phyloP scores from a whole-genome alignment of 2,888 invertebrate genomes.

The Autographa gamma region DNA sequence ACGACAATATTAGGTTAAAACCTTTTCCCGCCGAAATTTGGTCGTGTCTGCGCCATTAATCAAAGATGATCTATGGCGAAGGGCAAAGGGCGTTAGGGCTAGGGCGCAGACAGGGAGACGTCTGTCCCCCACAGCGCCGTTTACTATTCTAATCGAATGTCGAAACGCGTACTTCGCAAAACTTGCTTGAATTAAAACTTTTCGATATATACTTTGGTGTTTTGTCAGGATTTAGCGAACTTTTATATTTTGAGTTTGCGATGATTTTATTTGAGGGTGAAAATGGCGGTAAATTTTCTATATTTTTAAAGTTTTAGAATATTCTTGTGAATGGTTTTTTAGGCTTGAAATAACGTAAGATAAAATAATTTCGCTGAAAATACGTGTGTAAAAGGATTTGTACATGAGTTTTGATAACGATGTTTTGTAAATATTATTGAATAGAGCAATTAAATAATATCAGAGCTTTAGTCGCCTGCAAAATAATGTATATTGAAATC shows the following conservation, averaged over 20 bases:
- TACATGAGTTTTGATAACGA: neutral
- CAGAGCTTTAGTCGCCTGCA: neutral
- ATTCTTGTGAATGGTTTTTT: neutral
- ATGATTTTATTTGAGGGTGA: constrained; percentile 2
- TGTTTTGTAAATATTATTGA: neutral
- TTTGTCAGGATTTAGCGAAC: constrained; percentile 3
- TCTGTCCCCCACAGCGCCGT: constrained; percentile 62
- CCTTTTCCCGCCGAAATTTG: constrained; percentile 40
- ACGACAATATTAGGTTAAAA: constrained; percentile 12
- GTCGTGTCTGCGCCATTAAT: constrained; percentile 36
- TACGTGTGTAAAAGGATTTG: too few relatives aligned
- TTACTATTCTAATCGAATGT: constrained; percentile 71
- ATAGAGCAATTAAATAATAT: neutral
- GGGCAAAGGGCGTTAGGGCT: constrained; percentile 70
- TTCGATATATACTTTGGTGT: constrained; percentile 22
- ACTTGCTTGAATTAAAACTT: constrained; percentile 56
- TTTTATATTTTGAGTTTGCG: constrained; percentile 5
- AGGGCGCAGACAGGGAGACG: constrained; percentile 68
- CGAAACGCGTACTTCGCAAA: constrained; percentile 47
- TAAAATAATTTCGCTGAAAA: too few relatives aligned
- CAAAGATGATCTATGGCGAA: constrained; percentile 66
- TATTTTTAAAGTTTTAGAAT: neutral
- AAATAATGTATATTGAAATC: neutral
- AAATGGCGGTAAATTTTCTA: neutral
- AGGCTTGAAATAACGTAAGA: neutral